Evolutionary conservation across 2,888 invertebrate genomes (phyloP).

Genomic region (Calliopum simillimum): DNA sequence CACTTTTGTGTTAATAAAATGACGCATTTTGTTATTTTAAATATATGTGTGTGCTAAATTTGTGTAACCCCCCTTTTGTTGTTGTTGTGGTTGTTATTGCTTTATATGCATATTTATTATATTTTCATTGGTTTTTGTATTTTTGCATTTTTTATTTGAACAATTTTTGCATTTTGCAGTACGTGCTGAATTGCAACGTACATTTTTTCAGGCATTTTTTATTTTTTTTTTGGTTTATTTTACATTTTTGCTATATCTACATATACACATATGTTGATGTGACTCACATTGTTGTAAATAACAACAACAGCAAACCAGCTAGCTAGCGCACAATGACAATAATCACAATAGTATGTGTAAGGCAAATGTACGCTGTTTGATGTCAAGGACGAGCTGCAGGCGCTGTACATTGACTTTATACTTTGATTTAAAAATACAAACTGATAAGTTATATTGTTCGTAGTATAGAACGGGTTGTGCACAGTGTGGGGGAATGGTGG

Average conservation of each 20-base stretch:
- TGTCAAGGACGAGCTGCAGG: slow-evolving; percentile 32
- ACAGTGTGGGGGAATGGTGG: slow-evolving; percentile 27
- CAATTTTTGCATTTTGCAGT: neutral
- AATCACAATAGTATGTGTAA: neutral
- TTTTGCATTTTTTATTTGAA: no score
- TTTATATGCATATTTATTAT: neutral
- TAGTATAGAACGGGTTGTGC: no score
- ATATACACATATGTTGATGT: neutral
- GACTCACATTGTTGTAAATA: neutral
- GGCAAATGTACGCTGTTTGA: slow-evolving; percentile 28
- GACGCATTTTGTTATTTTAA: neutral
- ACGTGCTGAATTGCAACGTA: slow-evolving; percentile 14
- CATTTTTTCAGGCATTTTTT: neutral
- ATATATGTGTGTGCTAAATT: no score
- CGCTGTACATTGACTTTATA: slow-evolving; percentile 18
- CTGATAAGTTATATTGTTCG: no score
- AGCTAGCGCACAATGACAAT: neutral
- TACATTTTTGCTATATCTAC: no score
- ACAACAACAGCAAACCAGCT: slow-evolving; percentile 10
- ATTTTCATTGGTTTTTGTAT: no score
- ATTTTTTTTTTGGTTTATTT: neutral
- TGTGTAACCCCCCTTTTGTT: neutral
- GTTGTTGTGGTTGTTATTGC: neutral
- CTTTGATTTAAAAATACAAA: no score
- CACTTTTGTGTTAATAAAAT: neutral